phyloP scores from a whole-genome alignment of 2,113 vertebrate species.

The Ctenodactylus gundi region DNA sequence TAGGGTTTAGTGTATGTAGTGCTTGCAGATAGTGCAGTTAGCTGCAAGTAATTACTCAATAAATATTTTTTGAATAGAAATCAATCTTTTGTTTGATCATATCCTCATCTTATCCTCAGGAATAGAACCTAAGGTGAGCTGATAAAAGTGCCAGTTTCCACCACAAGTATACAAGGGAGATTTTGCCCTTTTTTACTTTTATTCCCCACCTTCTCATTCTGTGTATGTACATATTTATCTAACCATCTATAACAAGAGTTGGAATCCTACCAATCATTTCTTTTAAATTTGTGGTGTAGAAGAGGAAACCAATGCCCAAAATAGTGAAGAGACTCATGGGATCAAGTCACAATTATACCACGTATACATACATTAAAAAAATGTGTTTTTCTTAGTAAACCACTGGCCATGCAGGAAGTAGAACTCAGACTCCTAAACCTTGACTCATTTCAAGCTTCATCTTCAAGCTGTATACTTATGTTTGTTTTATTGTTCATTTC shows the following conservation, averaged over 20 bases:
- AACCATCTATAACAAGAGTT: background rate
- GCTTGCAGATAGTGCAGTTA: background rate
- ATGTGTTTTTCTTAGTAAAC: no score
- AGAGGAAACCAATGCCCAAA: slow-evolving; percentile 26
- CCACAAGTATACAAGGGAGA: background rate
- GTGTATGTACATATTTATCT: background rate
- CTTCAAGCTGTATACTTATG: background rate
- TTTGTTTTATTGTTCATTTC: background rate
- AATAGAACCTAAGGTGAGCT: background rate
- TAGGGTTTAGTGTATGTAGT: background rate
- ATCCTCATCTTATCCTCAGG: background rate
- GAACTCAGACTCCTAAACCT: background rate
- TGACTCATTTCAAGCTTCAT: background rate
- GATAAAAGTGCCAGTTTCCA: background rate
- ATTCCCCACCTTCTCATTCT: background rate
- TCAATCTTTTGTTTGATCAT: background rate
- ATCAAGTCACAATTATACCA: slow-evolving; percentile 12
- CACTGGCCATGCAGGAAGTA: background rate
- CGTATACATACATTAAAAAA: no score
- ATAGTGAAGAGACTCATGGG: background rate
- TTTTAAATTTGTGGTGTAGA: slow-evolving; percentile 12
- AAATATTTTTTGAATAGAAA: background rate
- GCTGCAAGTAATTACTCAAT: slow-evolving; percentile 17
- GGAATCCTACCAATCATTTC: background rate
- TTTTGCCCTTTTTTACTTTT: background rate